A percentile compares a stretch with the other conserved stretches of the same genome.
Conservation (phyloP, 2,888 invertebrate species). For the Megalurothrips usitatus region DNA sequence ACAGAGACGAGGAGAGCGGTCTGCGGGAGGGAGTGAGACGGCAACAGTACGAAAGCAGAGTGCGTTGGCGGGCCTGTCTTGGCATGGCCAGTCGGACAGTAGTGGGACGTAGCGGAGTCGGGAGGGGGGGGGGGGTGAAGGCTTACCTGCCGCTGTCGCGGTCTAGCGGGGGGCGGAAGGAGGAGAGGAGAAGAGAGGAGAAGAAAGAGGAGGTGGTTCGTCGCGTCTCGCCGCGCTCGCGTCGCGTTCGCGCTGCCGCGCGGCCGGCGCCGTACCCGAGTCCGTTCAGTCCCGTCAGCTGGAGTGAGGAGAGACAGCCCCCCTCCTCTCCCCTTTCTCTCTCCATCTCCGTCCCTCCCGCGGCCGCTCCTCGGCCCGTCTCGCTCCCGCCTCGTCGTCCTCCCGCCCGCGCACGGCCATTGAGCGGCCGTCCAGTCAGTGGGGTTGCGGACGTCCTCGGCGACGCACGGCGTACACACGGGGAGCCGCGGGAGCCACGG, state of each 20-base stretch:
- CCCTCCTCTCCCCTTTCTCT: no score
- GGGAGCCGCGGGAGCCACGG: no score
- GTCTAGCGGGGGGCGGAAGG: neutral
- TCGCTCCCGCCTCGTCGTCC: no score
- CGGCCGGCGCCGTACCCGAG: neutral
- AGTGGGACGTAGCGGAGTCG: neutral
- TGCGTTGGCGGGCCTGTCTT: slow-evolving; percentile 19
- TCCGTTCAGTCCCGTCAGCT: slow-evolving; percentile 11
- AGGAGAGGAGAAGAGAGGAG: no score
- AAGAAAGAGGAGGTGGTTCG: neutral
- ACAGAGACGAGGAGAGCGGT: neutral
- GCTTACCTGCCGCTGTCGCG: neutral
- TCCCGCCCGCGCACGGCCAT: no score
- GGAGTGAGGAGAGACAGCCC: neutral
- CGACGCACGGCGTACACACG: no score
- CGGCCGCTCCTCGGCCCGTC: no score
- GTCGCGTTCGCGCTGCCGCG: no score
- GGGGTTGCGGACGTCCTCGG: no score
- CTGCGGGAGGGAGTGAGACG: neutral
- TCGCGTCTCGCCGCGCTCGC: neutral
- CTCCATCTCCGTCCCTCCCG: no score
- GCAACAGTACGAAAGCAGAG: neutral
- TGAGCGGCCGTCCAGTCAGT: no score
- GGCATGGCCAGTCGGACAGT: neutral
- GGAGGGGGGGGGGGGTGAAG: neutral